Percentiles rank a stretch among this genome's conserved stretches.
Conservation (phyloP, 1,140 invertebrate species). For the Hylaeus volcanicus region DNA sequence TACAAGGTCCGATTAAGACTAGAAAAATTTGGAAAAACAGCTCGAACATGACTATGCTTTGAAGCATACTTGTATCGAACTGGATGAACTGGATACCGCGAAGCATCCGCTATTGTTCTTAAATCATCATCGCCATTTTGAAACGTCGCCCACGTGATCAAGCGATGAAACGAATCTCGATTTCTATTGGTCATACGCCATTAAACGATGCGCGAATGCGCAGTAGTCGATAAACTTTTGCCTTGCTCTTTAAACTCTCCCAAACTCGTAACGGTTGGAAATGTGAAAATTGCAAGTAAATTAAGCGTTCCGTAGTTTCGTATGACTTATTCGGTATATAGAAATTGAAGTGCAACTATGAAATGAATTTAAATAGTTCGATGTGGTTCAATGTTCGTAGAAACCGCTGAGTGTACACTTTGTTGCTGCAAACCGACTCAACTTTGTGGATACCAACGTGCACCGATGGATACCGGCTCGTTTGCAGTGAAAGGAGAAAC, state of each 20-base stretch:
- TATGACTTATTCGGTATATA: too few relatives aligned
- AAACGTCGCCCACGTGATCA: constrained; percentile 12
- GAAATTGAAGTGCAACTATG: neutral
- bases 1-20: neutral
- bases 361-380: neutral
- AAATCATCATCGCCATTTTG: constrained; percentile 31
- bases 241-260: neutral
- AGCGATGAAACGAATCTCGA: neutral
- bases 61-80: neutral
- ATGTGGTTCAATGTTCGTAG: neutral
- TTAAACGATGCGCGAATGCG: too few relatives aligned
- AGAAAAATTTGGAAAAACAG: neutral
- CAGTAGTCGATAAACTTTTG: neutral
- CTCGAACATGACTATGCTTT: neutral
- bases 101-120: constrained; percentile 3
- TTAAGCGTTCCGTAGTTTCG: neutral
- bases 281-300: neutral
- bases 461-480: too few relatives aligned
- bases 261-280: neutral
- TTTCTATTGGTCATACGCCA: neutral
- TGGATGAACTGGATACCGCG: constrained; percentile 12
- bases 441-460: neutral
- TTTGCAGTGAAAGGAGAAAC: neutral
- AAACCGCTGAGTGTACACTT: too few relatives aligned
- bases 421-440: constrained; percentile 1